phyloP scores from a whole-genome alignment of 2,888 invertebrate genomes.

The Dryadula phaetusa region DNA sequence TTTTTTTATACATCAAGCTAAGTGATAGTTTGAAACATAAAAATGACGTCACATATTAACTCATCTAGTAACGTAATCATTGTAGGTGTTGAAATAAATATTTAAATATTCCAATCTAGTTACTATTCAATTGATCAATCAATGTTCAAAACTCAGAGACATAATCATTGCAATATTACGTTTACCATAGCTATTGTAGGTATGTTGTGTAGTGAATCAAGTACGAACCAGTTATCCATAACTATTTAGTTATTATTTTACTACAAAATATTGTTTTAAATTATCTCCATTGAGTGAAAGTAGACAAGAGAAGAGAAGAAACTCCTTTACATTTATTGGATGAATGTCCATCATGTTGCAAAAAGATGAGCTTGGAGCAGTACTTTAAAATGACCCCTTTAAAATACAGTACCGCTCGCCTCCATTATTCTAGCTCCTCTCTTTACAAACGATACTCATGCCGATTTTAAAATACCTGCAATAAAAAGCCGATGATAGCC shows the following conservation, averaged over 20 bases:
- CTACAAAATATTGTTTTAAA: neutral
- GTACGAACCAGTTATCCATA: too few species aligned
- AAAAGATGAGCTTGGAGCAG: too few species aligned
- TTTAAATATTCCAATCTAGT: slow-evolving; percentile 27
- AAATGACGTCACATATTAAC: slow-evolving; percentile 11
- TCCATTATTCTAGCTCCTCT: too few species aligned
- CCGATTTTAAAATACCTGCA: too few species aligned
- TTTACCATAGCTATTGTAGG: neutral
- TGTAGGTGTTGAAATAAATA: slow-evolving; percentile 31
- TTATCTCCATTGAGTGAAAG: too few species aligned
- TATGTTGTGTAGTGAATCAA: neutral
- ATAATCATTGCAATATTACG: neutral
- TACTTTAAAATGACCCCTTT: too few species aligned
- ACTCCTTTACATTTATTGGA: too few species aligned
- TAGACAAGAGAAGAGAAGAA: too few species aligned
- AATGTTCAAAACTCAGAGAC: slow-evolving; percentile 5
- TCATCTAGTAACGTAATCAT: slow-evolving; percentile 27
- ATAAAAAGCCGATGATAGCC: too few species aligned
- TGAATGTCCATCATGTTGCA: too few species aligned
- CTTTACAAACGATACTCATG: too few species aligned
- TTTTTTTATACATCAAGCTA: slow-evolving; percentile 27
- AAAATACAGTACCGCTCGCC: too few species aligned
- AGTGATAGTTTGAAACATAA: slow-evolving; percentile 17
- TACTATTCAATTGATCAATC: slow-evolving; percentile 27
- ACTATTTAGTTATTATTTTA: neutral